phyloP scores from a whole-genome alignment of 2,797 vertebrate genomes.

The Oophaga sylvatica region DNA sequence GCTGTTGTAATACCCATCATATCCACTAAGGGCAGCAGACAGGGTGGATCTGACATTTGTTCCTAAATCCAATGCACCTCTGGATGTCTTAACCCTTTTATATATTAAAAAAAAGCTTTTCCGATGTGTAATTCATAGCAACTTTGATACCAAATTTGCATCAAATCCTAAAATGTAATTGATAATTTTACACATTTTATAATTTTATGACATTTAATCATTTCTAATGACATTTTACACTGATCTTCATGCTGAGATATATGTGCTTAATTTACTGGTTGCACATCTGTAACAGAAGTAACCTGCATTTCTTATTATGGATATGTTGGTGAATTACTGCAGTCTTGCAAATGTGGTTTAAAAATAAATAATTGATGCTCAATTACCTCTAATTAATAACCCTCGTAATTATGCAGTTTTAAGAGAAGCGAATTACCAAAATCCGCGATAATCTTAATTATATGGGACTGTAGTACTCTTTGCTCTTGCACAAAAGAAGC shows the following conservation, averaged over 20 bases:
- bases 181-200: neutral
- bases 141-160: neutral
- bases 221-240: neutral
- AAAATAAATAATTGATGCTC: neutral
- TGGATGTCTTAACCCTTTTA: conserved; percentile 29
- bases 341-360: neutral
- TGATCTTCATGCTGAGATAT: neutral
- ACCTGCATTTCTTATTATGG: neutral
- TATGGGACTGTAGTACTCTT: conserved; percentile 22
- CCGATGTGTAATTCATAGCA: neutral
- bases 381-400: neutral
- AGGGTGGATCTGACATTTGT: conserved; percentile 43
- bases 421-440: neutral
- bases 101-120: neutral
- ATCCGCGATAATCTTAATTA: conserved; percentile 36
- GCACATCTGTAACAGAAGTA: neutral
- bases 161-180: neutral
- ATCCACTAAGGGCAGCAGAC: conserved; percentile 33
- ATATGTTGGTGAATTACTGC: neutral
- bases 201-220: neutral
- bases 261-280: neutral
- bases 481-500: conserved; percentile 39
- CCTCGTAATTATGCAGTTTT: neutral
- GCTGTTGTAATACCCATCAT: conserved; percentile 31
- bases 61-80: conserved; percentile 37